Base-by-base conservation (phyloP, 2,113 vertebrate genomes). In the Alethe castanea region DNA sequence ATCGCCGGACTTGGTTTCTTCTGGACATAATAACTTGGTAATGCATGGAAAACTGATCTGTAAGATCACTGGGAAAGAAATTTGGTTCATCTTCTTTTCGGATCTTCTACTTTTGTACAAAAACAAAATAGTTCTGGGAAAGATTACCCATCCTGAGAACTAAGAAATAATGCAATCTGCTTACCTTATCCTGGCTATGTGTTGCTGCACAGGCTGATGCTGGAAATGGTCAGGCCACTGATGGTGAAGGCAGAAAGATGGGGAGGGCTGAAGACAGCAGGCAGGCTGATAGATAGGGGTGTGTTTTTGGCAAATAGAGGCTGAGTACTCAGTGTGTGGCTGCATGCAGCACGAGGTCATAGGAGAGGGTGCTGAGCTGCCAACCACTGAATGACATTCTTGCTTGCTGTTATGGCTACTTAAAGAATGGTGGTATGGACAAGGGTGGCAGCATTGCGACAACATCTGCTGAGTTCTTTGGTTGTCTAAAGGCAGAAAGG, bases 141-240 rank as follows among this genome's bases (percentile, higher is more conserved):
- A 59, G 40, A 11, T 29, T 35, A 50, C 16, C 31, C n/a, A 72
- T 7, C 20, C 31, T 7, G 22, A 73, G 65, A 69, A 40, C 22
- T 31, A 84, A 48, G 7, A 67, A 70, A 47, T 16, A 54, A n/a
- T 15, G 5, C 8, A 29, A 36, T 8, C 15, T 53, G 88, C 98
- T 98, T 97, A 99, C 99, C 99, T 99, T 83, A 98, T 96, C 84
- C 93, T 97, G 79, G 98, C 73, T 62, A 97, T 65, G 69, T 98
- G 98, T 7, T 98, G 98, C 11, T 91, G 98, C 60, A 95, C 97
- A 38, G 98, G 97, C 81, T 99, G 99, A 95, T 98, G 99, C 96
- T 99, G 99, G 77, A 99, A 98, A 94, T 98, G 98, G 92, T 99
- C 98, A 82, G 98, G 99, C 99, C 99, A 99, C 42, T 98, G 98